These are phyloP conservation scores for Andrena camellia DNA, from an alignment of 2,888 invertebrate species.

Conservation along the genomic window DNA sequence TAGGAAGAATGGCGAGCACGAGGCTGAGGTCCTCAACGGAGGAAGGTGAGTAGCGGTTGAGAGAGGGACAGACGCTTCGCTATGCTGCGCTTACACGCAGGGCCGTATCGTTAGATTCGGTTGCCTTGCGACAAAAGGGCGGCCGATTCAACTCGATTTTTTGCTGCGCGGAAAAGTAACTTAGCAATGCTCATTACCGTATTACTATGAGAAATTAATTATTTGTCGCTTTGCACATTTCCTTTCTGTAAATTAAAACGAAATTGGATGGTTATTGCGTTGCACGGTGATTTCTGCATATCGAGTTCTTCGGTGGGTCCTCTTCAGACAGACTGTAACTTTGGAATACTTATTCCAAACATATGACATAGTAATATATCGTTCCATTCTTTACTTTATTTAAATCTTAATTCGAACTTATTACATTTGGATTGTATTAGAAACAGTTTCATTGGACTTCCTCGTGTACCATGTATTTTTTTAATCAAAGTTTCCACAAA, in stretches of 20 bases:
- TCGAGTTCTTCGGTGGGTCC: too few species aligned
- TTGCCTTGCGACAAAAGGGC: background rate
- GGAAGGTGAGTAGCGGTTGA: constrained; percentile 68
- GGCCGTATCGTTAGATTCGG: constrained; percentile 53
- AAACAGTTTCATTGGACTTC: too few species aligned
- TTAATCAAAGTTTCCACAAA: too few species aligned
- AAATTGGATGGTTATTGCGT: too few species aligned
- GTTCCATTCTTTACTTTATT: background rate
- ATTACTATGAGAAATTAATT: background rate
- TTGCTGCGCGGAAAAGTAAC: background rate
- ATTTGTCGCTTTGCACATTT: background rate
- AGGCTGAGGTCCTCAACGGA: constrained; percentile 68
- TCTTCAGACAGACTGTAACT: background rate
- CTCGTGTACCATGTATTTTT: too few species aligned
- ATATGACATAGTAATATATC: background rate
- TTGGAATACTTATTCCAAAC: background rate
- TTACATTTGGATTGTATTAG: too few species aligned
- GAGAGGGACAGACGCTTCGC: constrained; percentile 72
- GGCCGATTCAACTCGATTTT: background rate
- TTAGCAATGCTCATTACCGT: background rate
- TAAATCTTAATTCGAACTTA: background rate
- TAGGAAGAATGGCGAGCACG: constrained; percentile 74
- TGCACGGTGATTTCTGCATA: too few species aligned
- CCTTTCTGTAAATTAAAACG: background rate
- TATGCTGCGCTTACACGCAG: constrained; percentile 72